Conservation (phyloP, 2,113 vertebrate species). For the Lepus timidus region DNA sequence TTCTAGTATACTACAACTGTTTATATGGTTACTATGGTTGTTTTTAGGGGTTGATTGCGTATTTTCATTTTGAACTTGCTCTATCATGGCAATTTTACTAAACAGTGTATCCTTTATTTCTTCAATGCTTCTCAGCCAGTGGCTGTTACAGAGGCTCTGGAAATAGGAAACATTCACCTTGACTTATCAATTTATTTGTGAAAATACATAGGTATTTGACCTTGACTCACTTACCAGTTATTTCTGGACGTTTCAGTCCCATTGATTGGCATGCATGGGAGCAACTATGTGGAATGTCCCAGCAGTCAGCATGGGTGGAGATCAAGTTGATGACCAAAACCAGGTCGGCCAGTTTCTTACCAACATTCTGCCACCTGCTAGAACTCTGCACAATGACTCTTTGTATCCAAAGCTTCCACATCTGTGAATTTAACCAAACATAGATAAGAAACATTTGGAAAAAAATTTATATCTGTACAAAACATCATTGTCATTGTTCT, state of each 20-base stretch:
- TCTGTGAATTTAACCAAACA: background rate
- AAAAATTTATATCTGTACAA: background rate
- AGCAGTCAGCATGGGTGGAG: background rate
- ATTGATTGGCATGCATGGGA: background rate
- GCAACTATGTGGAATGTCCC: background rate
- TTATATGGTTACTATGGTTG: background rate
- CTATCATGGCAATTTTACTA: background rate
- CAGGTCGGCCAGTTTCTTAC: conserved; percentile 37
- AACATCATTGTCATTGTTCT: background rate
- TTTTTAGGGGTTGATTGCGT: background rate
- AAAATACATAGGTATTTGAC: background rate
- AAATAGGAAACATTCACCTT: background rate
- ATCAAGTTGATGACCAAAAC: conserved; percentile 1
- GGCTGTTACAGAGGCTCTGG: background rate
- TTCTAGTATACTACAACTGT: background rate
- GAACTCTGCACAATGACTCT: background rate
- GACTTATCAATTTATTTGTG: background rate
- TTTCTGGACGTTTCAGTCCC: conserved; percentile 18
- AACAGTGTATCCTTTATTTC: background rate
- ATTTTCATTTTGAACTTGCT: background rate
- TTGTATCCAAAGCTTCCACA: background rate
- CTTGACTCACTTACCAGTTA: conserved; percentile 26
- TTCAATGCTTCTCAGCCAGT: background rate
- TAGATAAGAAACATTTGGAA: background rate
- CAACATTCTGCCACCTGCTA: background rate